Percentiles rank a stretch among this genome's conserved stretches.
Evolutionary conservation across 2,888 invertebrate species (phyloP).

Genomic region (Chymomyza amoena): DNA sequence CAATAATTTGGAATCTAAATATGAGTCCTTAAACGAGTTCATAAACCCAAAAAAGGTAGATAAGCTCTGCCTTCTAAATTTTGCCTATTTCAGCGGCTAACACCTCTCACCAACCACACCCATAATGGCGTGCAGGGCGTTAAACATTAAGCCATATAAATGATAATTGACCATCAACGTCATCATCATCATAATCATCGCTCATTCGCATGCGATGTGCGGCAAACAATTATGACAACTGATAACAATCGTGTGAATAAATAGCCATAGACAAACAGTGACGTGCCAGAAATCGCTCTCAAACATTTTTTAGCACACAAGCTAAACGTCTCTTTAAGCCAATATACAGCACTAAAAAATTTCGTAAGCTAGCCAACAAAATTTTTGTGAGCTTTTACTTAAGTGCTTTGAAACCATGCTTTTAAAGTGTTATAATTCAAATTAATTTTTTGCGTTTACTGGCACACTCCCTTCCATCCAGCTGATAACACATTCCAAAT

Average conservation of each 20-base stretch:
- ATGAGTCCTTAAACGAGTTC: too few relatives aligned
- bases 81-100: not conserved
- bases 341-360: too few relatives aligned
- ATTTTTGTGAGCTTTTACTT: too few relatives aligned
- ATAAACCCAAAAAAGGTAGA: too few relatives aligned
- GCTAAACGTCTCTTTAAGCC: too few relatives aligned
- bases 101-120: not conserved
- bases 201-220: slow-evolving; percentile 22
- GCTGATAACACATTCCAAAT: not conserved
- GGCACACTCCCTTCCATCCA: not conserved
- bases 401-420: too few relatives aligned
- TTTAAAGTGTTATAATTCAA: too few relatives aligned
- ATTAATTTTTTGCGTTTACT: too few relatives aligned
- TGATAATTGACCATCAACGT: not conserved
- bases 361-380: too few relatives aligned
- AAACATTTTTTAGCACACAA: too few relatives aligned
- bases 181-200: slow-evolving; percentile 19
- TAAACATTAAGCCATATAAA: not conserved
- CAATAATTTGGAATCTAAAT: too few relatives aligned
- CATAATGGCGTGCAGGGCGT: not conserved
- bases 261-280: not conserved
- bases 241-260: slow-evolving; percentile 41
- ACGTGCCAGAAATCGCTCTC: too few relatives aligned
- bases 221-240: slow-evolving; percentile 26
- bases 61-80: not conserved